phyloP scores from a whole-genome alignment of 2,797 vertebrate genomes.

The Echiichthys vipera region DNA sequence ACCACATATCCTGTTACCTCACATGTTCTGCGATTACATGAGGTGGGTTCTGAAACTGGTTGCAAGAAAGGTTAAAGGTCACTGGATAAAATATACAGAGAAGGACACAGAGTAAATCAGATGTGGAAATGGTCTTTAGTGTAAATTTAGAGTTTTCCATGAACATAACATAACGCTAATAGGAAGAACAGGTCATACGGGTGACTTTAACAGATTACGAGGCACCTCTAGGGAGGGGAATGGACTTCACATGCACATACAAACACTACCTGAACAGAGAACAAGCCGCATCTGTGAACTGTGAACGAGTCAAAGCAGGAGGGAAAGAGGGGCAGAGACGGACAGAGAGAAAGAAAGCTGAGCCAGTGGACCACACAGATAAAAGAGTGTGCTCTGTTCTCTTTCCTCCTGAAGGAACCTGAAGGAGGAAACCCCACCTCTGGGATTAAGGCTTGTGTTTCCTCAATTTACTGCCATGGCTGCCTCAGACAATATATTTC shows the following conservation, averaged over 20 bases:
- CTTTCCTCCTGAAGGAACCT: conserved; percentile 77
- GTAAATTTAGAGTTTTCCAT: conserved; percentile 22
- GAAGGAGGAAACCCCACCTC: conserved; percentile 79
- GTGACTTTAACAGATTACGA: conserved; percentile 52
- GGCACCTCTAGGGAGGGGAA: conserved; percentile 91
- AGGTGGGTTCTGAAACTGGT: conserved; percentile 35
- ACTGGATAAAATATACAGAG: conserved; percentile 22
- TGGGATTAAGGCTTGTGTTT: conserved; percentile 78
- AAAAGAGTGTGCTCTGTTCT: conserved; percentile 91
- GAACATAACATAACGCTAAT: conserved; percentile 13
- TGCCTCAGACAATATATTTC: conserved; percentile 68
- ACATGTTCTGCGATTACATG: conserved; percentile 51
- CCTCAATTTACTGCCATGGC: conserved; percentile 67
- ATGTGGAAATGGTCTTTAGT: neutral
- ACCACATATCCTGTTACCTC: conserved; percentile 70
- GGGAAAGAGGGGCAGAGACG: conserved; percentile 59
- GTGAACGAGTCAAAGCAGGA: conserved; percentile 65
- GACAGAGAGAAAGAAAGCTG: conserved; percentile 83
- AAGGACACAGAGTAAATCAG: conserved; percentile 14
- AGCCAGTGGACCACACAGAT: conserved; percentile 94
- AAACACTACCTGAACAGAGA: conserved; percentile 70
- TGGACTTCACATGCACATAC: conserved; percentile 84
- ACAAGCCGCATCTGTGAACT: conserved; percentile 78
- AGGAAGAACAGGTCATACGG: conserved; percentile 56
- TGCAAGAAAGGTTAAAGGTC: conserved; percentile 57